Percentiles rank a stretch among this genome's conserved stretches.
phyloP scores from a whole-genome alignment of 1,140 invertebrate genomes.

The Drosophila nannoptera region DNA sequence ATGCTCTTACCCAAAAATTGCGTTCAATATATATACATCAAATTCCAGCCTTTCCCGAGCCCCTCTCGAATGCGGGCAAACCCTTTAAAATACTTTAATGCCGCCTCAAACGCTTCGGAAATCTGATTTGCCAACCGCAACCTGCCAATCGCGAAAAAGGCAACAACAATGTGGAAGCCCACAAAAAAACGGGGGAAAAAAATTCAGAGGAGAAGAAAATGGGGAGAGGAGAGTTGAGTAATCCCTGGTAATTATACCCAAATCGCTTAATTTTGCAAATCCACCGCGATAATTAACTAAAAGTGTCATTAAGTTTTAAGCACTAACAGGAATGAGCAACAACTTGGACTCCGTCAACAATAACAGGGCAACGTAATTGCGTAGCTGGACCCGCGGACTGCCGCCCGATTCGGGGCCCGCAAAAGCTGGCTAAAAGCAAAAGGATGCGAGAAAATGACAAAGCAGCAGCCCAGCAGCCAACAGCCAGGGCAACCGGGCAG shows the following conservation, averaged over 20 bases:
- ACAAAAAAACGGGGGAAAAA: conserved; percentile 1
- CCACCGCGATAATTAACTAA: conserved; percentile 77
- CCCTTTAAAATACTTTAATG: conserved; percentile 18
- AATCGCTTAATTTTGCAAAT: conserved; percentile 78
- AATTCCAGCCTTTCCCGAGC: neutral
- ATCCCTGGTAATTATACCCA: conserved; percentile 71
- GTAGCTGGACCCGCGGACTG: conserved; percentile 22
- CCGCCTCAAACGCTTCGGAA: conserved; percentile 12
- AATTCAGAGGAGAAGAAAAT: conserved; percentile 15
- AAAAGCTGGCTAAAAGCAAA: conserved; percentile 49
- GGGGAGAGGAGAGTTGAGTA: conserved; percentile 46
- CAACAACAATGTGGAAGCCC: neutral
- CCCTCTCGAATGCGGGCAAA: neutral
- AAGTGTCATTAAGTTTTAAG: conserved; percentile 78
- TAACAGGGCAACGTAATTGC: conserved; percentile 71
- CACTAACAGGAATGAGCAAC: conserved; percentile 71
- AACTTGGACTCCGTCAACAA: conserved; percentile 67
- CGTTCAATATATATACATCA: no score
- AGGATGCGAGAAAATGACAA: conserved; percentile 56
- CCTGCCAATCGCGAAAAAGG: conserved; percentile 20
- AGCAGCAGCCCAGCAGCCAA: conserved; percentile 18
- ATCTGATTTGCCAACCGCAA: conserved; percentile 47
- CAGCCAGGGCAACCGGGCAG: conserved; percentile 12
- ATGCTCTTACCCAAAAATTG: no score
- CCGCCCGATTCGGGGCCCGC: conserved; percentile 15